Percentiles rank a stretch among this genome's conserved stretches.
Conservation (phyloP, 2,888 invertebrate genomes). For the Zaprionus lineosus region DNA sequence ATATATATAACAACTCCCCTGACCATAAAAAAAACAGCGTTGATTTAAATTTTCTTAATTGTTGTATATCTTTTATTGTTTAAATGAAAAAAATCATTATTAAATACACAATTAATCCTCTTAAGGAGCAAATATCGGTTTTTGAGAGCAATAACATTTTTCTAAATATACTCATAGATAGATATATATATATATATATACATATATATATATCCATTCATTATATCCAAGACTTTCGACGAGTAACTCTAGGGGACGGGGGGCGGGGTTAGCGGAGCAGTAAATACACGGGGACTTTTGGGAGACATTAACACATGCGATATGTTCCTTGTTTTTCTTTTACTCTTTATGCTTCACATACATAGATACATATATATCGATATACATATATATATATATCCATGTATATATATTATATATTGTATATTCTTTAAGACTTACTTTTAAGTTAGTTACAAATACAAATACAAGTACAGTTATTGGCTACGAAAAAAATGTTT, state of each 20-base stretch:
- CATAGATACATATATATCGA: not conserved
- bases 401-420: slow-evolving; percentile 23
- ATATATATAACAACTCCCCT: not conserved
- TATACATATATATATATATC: slow-evolving; percentile 10
- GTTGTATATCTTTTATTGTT: slow-evolving; percentile 42
- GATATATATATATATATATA: not conserved
- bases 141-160: slow-evolving; percentile 68
- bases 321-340: slow-evolving; percentile 26
- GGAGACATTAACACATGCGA: slow-evolving; percentile 37
- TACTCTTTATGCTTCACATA: slow-evolving; percentile 1
- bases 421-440: slow-evolving; percentile 20
- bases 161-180: slow-evolving; percentile 30
- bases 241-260: not conserved
- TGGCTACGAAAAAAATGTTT: slow-evolving; percentile 63
- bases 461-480: slow-evolving; percentile 53
- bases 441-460: slow-evolving; percentile 49
- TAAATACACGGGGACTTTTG: slow-evolving; percentile 20
- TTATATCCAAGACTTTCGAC: slow-evolving; percentile 11
- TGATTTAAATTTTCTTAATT: slow-evolving; percentile 3
- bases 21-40: slow-evolving; percentile 1
- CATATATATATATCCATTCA: not conserved
- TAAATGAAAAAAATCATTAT: slow-evolving; percentile 44
- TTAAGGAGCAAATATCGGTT: slow-evolving; percentile 55
- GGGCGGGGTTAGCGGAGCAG: not conserved
- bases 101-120: slow-evolving; percentile 61